phyloP scores from a whole-genome alignment of 2,888 invertebrate genomes.

The Oscheius myriophilus region DNA sequence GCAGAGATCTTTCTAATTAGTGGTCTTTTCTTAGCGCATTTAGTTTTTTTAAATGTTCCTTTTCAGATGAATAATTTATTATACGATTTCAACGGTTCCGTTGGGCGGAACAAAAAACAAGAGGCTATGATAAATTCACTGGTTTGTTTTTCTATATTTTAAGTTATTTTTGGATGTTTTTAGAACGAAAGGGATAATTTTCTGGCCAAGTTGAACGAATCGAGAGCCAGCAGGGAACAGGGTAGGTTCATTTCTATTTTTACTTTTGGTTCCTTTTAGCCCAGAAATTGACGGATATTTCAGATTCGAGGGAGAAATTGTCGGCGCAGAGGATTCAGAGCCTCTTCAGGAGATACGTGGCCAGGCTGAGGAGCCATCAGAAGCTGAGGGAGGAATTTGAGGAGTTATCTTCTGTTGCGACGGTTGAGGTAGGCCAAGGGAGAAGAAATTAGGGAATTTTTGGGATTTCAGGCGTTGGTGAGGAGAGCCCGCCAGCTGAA shows the following conservation, averaged over 20 bases:
- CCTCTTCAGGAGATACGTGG: neutral
- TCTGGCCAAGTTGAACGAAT: slow-evolving; percentile 29
- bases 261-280: neutral
- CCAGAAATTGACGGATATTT: neutral
- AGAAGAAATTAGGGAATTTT: neutral
- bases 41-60: neutral
- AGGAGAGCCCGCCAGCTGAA: neutral
- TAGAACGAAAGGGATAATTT: slow-evolving; percentile 45
- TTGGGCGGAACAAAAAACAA: slow-evolving; percentile 40
- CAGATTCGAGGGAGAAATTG: slow-evolving; percentile 16
- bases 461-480: slow-evolving; percentile 10
- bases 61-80: slow-evolving; percentile 46
- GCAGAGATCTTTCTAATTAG: too few relatives aligned
- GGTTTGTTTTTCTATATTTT: slow-evolving; percentile 28
- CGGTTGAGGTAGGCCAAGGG: neutral
- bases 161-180: slow-evolving; percentile 8
- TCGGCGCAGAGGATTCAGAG: slow-evolving; percentile 17
- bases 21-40: too few relatives aligned
- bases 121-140: slow-evolving; percentile 48
- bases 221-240: slow-evolving; percentile 11
- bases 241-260: slow-evolving; percentile 2
- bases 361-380: neutral
- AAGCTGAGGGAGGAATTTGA: slow-evolving; percentile 18
- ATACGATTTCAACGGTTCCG: slow-evolving; percentile 40
- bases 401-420: neutral